Evolutionary conservation across 1,140 invertebrate species (phyloP).

Genomic region (Macrobrachium rosenbergii): DNA sequence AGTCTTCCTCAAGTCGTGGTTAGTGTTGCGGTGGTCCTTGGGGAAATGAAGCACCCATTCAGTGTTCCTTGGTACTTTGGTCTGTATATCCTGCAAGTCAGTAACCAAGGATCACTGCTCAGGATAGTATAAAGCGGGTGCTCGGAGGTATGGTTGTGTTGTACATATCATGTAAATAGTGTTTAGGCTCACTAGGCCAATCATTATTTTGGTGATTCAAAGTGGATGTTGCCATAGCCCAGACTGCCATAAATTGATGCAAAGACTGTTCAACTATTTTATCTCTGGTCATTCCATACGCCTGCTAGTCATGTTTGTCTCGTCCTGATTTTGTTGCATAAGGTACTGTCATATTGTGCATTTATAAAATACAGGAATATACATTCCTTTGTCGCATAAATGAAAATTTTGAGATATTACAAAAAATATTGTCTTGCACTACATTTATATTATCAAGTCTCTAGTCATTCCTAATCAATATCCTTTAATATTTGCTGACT

Average conservation of each 20-base stretch:
- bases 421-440: constrained; percentile 57
- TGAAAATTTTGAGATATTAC: constrained; percentile 60
- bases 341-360: constrained; percentile 58
- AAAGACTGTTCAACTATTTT: constrained; percentile 60
- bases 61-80: constrained; percentile 50
- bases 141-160: constrained; percentile 61
- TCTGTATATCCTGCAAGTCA: constrained; percentile 39
- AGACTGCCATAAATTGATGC: constrained; percentile 51
- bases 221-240: constrained; percentile 62
- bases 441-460: constrained; percentile 60
- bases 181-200: constrained; percentile 55
- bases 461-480: constrained; percentile 64
- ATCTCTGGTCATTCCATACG: constrained; percentile 62
- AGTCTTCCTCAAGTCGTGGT: constrained; percentile 57
- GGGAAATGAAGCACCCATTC: constrained; percentile 51
- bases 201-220: constrained; percentile 61
- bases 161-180: constrained; percentile 64
- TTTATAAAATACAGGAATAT: constrained; percentile 61
- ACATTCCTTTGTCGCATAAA: constrained; percentile 63
- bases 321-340: constrained; percentile 60
- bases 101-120: constrained; percentile 28
- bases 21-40: constrained; percentile 56
- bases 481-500: constrained; percentile 55
- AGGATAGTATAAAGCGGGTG: constrained; percentile 53
- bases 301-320: constrained; percentile 64